A percentile compares a stretch with the other conserved stretches of the same genome.
Conservation (phyloP, 1,140 invertebrate genomes). For the Drosophila repletoides region DNA sequence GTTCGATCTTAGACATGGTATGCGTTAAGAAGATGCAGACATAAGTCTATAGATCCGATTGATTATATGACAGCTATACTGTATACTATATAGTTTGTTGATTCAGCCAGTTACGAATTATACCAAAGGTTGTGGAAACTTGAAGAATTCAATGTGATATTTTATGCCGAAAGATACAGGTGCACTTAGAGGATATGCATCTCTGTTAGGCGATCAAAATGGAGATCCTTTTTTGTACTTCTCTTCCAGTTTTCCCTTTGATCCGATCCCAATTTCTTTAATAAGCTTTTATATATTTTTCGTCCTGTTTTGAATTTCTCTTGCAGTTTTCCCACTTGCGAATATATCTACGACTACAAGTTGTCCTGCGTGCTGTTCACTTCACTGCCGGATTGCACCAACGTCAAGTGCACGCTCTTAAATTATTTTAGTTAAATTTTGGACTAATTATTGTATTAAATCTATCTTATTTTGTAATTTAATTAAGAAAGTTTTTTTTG, state of each 20-base stretch:
- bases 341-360: constrained; percentile 81
- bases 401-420: constrained; percentile 77
- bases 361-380: constrained; percentile 80
- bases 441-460: constrained; percentile 45
- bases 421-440: constrained; percentile 69
- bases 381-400: constrained; percentile 81
- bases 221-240: no score
- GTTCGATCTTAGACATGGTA: no score
- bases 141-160: no score
- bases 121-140: no score
- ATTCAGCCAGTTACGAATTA: no score
- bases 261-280: neutral
- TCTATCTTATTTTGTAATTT: constrained; percentile 12
- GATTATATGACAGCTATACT: no score
- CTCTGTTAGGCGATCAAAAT: no score
- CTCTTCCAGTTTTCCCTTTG: neutral
- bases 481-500: constrained; percentile 6
- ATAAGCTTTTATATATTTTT: neutral
- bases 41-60: no score
- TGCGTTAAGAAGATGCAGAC: no score
- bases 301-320: neutral
- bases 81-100: no score
- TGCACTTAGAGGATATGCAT: no score
- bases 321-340: constrained; percentile 75
- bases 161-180: no score